A percentile compares a stretch with the other conserved stretches of the same genome.
Conservation (phyloP, 2,888 invertebrate species). For the Salpingus planirostris region DNA sequence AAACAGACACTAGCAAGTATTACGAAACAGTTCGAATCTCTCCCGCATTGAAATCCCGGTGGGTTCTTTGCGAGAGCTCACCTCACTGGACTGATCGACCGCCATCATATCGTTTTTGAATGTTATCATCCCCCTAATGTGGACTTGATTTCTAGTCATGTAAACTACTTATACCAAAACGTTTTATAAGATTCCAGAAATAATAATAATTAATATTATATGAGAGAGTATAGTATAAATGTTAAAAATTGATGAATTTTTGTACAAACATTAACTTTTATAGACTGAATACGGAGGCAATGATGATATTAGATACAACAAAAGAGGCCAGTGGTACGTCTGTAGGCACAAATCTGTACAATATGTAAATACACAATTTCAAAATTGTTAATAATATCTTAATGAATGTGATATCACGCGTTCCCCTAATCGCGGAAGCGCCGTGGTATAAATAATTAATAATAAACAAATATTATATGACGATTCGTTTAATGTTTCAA, state of each 20-base stretch:
- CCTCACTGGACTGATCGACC: too few species aligned
- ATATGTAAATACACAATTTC: conserved; percentile 35
- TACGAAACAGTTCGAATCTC: too few species aligned
- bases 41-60: too few species aligned
- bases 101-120: too few species aligned
- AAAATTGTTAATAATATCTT: conserved; percentile 32
- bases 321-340: conserved; percentile 8
- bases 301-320: conserved; percentile 6
- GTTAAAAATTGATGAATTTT: conserved; percentile 5
- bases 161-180: too few species aligned
- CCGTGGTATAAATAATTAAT: conserved; percentile 12
- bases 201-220: too few species aligned
- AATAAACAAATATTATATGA: conserved; percentile 20
- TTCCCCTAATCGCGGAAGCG: conserved; percentile 21
- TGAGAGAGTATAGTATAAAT: conserved; percentile 16
- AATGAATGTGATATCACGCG: conserved; percentile 35
- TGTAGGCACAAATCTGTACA: conserved; percentile 29
- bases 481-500: conserved; percentile 25
- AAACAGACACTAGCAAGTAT: too few species aligned
- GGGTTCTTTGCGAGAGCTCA: too few species aligned
- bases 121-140: too few species aligned
- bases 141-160: too few species aligned
- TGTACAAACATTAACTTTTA: conserved; percentile 14
- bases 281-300: conserved; percentile 18
- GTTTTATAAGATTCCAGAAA: too few species aligned